Base-by-base conservation (phyloP, 2,113 vertebrate genomes). In the Chaetops frenatus region DNA sequence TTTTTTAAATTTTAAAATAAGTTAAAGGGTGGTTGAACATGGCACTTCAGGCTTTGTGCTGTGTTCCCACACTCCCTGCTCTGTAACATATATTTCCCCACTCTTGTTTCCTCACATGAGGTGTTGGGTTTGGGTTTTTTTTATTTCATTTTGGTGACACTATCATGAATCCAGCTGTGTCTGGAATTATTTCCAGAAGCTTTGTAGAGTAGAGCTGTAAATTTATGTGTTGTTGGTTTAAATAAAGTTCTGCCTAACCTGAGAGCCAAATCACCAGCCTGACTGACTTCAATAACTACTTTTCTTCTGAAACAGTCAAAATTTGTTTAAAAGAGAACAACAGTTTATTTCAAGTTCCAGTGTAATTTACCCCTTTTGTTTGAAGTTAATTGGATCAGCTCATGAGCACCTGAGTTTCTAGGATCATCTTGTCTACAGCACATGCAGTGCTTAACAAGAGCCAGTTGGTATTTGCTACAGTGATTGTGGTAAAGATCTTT, bases 1-100 rank as follows among this genome's bases (percentile, higher is more conserved):
- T 4, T 24, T 58, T 4, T 54, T 92, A 51, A 5, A 18, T 54
- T 64, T 77, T 56, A 51, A 67, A 72, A 15, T 35, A 5, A 21
- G 4, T 48, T 57, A 31, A 53, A 72, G 12, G 7, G 27, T 38
- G 76, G 45, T 56, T 6, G 2, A 40, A 48, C 6, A 6, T 70
- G 47, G 33, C n/a, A 14, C 23, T 60, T 81, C 5, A 29, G 1
- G 6, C 20, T 51, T 56, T 0, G 0, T 17, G 1, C 7, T 3
- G 1, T 40, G 25, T 72, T 94, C 31, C 57, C 19, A 22, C 16
- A 4, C n/a, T 51, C 45, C 7, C 24, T 66, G 36, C 28, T 66
- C 42, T 3, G 0, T 36, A 54, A 15, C 11, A 1, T 50, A 3
- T 1, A 2, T 60, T 81, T 60, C 27, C 14, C 10, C 29, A 16